Conservation (phyloP, 2,888 invertebrate species). For the Pterostichus niger region DNA sequence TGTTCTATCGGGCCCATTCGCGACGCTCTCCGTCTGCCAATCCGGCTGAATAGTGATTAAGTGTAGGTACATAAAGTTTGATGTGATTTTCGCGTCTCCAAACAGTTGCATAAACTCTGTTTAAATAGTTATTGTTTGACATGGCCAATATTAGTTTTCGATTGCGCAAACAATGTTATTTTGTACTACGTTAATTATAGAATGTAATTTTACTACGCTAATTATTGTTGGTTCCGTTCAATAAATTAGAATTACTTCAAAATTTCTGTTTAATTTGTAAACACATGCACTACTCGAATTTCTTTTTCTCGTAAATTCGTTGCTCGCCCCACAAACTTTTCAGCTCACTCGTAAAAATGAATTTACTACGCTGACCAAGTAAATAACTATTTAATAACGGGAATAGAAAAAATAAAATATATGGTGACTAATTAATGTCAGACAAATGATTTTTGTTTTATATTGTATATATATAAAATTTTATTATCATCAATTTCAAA, state of each 20-base stretch:
- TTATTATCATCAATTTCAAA: neutral
- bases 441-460: too few species aligned
- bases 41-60: constrained; percentile 50
- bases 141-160: constrained; percentile 62
- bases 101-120: constrained; percentile 61
- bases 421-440: too few species aligned
- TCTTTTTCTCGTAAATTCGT: neutral
- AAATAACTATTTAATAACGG: too few species aligned
- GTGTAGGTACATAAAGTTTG: constrained; percentile 64
- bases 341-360: too few species aligned
- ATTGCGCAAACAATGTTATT: constrained; percentile 60
- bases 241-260: constrained; percentile 32
- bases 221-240: constrained; percentile 40
- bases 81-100: constrained; percentile 64
- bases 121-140: constrained; percentile 65
- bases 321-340: too few species aligned
- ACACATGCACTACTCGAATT: neutral
- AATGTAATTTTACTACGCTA: constrained; percentile 52
- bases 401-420: too few species aligned
- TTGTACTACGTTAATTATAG: constrained; percentile 43
- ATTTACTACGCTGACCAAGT: too few species aligned
- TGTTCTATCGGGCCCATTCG: constrained; percentile 12
- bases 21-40: constrained; percentile 40
- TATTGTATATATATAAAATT: too few species aligned
- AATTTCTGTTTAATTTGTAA: constrained; percentile 18